Evolutionary conservation across 2,797 vertebrate species (phyloP), one percentile per base, ranked within the genome.

Genomic region (Australoheros facetus): DNA sequence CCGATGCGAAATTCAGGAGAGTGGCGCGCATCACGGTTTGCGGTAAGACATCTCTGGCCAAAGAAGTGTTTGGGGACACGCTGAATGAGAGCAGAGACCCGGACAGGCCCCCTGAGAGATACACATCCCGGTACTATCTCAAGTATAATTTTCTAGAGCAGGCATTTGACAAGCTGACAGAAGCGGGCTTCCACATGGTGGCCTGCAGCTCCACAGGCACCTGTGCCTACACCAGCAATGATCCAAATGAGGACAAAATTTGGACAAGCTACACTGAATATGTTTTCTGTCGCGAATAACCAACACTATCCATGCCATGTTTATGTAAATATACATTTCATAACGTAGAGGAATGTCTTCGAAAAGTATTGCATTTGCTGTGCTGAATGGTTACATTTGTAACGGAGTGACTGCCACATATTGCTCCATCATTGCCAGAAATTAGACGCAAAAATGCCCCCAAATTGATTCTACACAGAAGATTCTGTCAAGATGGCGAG

Each of bases 251-350:
- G 60, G 97, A 98, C 95, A 98, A 97, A 94, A 97, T 98, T 83
- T 99, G 97, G 97, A 98, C 97, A 69, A 98, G 97, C 95, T 98
- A 98, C 93, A 98, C 97, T 39, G 97, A 99, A 92, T 98, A 98
- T 71, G 97, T 98, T 89, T 99, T 98, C 93, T 97, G 97, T 80
- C 96, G 97, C 92, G 96, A 98, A 89, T 98, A 96, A 96, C 71
- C 45, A 72, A 82, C 96, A 93, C 56, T 30, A 51, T 19, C 39
- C 57, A 53, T 32, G 69, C 30, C 53, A 6, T 28, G 19, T 58
- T 70, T 16, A 7, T 89, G 89, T 91, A 86, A 54, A 92, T 72
- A 86, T 70, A 86, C 75, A 84, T 88, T 81, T 73, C 66, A 60
- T 58, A 64, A 73, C 71, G 6, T 70, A 80, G 73, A 71, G 48